Evolutionary conservation across 2,797 vertebrate species (phyloP), one percentile per base, ranked within the genome.

Genomic region (Gallinago solitaria): DNA sequence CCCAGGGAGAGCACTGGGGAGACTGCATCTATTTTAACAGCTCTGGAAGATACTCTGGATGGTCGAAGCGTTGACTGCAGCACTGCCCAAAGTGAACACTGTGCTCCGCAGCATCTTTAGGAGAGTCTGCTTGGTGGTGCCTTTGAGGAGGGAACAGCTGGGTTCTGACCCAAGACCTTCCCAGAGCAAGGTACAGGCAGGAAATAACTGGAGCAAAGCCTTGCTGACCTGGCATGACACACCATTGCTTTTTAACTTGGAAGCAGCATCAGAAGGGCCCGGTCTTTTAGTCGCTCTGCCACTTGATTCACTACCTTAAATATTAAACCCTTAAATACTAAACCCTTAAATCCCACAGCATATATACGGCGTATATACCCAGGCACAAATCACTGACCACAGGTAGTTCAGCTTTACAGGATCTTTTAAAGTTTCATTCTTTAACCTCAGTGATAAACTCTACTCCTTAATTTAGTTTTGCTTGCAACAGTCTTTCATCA

Each of bases 11-110:
- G 60, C 37, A 28, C 27, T 30, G 60, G 18, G 18, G 37, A 87
- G 5, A 35, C 3, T 4, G 4, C 14, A 7, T 0, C 0, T 3
- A 51, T 84, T 78, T 71, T 45, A 77, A 24, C 4, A 65, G 67
- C 3, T 82, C 47, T 77, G 56, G 24, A 24, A 67, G 35, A 68
- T 9, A 39, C 43, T 47, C 16, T 6, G 20, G 32, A 27, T 30
- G 8, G 27, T 69, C 16, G 51, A 2, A 1, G 3, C 0, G 0
- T 4, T 14, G 39, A 25, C 16, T 73, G n/a, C 65, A 78, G 53
- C 30, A 16, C 0, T 56, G 54, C 23, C 63, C 27, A 11, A 50
- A 81, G 23, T 5, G 48, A 77, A 83, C 28, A 2, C 0, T 27
- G 75, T 2, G 7, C 10, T 68, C 33, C 3, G 2, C 0, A 45